Percentiles rank a stretch among this genome's conserved stretches.
Evolutionary conservation across 1,140 invertebrate species (phyloP).

Genomic region (Linepithema humile): DNA sequence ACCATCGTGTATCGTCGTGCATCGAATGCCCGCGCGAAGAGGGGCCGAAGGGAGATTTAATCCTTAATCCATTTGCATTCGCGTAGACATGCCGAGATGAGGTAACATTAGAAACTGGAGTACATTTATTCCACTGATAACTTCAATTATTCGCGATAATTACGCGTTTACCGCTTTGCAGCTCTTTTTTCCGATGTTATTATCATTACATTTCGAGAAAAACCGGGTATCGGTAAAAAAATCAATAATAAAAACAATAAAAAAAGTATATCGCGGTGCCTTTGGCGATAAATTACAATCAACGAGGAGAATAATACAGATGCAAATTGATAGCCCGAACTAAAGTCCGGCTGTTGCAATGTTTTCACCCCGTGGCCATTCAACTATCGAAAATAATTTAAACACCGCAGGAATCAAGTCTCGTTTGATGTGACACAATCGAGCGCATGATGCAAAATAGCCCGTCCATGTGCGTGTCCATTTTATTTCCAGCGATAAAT

Average conservation of each 20-base stretch:
- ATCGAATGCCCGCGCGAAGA: not conserved
- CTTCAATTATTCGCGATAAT: not conserved
- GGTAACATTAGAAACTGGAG: not conserved
- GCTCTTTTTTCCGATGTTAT: not conserved
- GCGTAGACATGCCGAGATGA: not conserved
- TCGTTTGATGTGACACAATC: not conserved
- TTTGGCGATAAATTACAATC: conserved; percentile 27
- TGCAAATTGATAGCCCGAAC: conserved; percentile 20
- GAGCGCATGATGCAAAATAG: not conserved
- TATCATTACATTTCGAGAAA: conserved; percentile 4
- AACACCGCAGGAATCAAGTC: conserved; percentile 25
- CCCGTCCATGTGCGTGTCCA: not conserved
- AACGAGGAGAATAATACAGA: conserved; percentile 30
- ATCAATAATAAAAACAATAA: not conserved
- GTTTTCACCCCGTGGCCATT: too few species aligned
- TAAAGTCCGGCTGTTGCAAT: not conserved
- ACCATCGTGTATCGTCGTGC: not conserved
- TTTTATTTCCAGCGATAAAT: conserved; percentile 39
- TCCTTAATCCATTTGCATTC: conserved; percentile 42
- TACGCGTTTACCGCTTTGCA: not conserved
- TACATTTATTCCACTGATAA: not conserved
- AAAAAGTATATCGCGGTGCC: not conserved
- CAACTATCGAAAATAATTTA: too few species aligned
- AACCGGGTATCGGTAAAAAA: conserved; percentile 2
- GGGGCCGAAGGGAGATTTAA: not conserved